These are phyloP conservation scores for Neoaliturus tenellus DNA, from an alignment of 2,888 invertebrate genomes.

Conservation along the genomic window DNA sequence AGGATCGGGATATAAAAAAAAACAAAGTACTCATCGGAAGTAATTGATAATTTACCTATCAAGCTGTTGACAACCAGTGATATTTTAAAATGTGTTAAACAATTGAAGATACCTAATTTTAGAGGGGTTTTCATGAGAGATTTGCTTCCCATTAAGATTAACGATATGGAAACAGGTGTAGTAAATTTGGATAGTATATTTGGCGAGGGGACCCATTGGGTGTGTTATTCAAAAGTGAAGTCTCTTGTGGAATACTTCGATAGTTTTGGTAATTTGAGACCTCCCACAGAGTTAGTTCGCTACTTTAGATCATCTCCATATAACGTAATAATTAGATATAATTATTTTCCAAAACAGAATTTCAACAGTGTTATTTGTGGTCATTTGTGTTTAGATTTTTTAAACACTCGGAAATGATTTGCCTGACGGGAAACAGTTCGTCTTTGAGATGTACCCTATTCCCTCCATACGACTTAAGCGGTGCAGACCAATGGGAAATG, in stretches of 20 bases:
- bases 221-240: not conserved
- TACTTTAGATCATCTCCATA: not conserved
- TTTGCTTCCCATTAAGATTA: not conserved
- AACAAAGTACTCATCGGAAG: not conserved
- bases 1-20: slow-evolving; percentile 8
- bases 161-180: not conserved
- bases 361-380: not conserved
- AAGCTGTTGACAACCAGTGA: not conserved
- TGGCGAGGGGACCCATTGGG: not conserved
- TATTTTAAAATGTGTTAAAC: not conserved
- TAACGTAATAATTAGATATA: not conserved
- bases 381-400: slow-evolving; percentile 11
- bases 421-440: slow-evolving; percentile 34
- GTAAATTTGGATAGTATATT: slow-evolving; percentile 14
- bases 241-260: not conserved
- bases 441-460: slow-evolving; percentile 6
- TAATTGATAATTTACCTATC: not conserved
- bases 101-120: slow-evolving; percentile 3
- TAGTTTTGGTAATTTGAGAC: not conserved
- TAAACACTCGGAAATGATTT: slow-evolving; percentile 20
- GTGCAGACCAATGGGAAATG: slow-evolving; percentile 14
- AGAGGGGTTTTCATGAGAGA: slow-evolving; percentile 34
- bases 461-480: slow-evolving; percentile 6
- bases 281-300: not conserved
- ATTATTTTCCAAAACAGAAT: slow-evolving; percentile 26